Evolutionary conservation across 2,797 vertebrate genomes (phyloP), one percentile per base, ranked within the genome.

Genomic region (Chloroceryle amazona): DNA sequence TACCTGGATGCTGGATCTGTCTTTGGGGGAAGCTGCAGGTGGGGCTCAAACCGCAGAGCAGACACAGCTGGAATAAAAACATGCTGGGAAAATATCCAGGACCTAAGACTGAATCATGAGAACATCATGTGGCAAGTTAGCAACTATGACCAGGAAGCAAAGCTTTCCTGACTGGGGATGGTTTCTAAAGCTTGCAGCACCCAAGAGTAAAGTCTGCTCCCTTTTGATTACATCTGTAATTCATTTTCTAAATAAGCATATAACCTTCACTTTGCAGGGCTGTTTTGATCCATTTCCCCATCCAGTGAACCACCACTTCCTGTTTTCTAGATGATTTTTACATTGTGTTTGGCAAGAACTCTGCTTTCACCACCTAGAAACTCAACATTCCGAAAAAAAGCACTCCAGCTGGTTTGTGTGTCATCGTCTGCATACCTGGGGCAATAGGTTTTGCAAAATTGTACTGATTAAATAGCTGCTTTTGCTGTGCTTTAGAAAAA

Each of bases 301-400:
- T 58, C 51, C 42, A 90, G 23, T 11, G 58, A 97, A 79, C 79
- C 84, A 87, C 83, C 10, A 17, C 85, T 96, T 98, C 97, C 97
- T 95, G 82, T 96, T 96, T 97, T 97, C 95, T 89, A 93, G 89
- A 89, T 94, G 81, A 78, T 88, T 96, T 97, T 96, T 89, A 93
- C 70, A 62, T 37, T 42, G 47, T 46, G 11, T 95, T 98, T 97
- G 95, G 92, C 96, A 97, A 95, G 90, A 96, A 65, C 46, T 10
- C 39, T 72, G 22, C 94, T 95, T 96, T 97, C 93, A 75, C 93
- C 97, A 84, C 90, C 95, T 91, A 87, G 67, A 89, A 70, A 91
- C 89, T 94, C 94, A 81, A 94, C 54, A 92, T 61, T 52, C 67
- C 85, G 90, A 95, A 78, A 22, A 86, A 90, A 94, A 55, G 33